Conservation (phyloP, 2,113 vertebrate species). For the Thamnophis sirtalis region DNA sequence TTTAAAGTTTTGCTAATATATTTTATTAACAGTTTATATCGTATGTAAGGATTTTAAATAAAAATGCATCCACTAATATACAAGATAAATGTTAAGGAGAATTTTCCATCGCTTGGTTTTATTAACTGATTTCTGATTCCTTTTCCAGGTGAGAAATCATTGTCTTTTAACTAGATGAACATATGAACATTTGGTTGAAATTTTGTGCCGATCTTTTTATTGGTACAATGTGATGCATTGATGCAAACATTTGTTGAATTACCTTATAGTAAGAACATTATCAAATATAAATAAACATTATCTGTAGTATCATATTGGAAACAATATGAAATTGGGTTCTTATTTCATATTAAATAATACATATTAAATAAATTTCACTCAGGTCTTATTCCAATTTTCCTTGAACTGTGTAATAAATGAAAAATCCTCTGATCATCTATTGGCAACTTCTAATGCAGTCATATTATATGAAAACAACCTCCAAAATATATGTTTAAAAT, state of each 20-base stretch:
- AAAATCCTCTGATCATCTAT: neutral
- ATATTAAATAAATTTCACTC: neutral
- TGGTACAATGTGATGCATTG: too few species aligned
- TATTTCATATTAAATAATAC: neutral
- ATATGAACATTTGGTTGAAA: too few species aligned
- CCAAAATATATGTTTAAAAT: neutral
- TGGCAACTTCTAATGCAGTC: neutral
- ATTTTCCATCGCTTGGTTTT: neutral
- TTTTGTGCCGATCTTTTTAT: too few species aligned
- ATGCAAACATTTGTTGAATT: too few species aligned
- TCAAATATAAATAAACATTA: neutral
- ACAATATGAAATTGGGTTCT: neutral
- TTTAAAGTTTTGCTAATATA: neutral
- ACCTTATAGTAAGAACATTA: too few species aligned
- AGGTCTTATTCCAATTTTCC: neutral
- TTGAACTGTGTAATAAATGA: neutral
- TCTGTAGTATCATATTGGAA: neutral
- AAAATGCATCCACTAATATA: neutral
- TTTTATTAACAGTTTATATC: neutral
- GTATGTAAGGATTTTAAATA: neutral
- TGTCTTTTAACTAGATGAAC: too few species aligned
- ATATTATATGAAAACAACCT: neutral
- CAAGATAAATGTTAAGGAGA: neutral
- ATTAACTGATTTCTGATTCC: too few species aligned
- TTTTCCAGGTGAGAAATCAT: too few species aligned